A percentile compares a stretch with the other conserved stretches of the same genome.
These are phyloP conservation scores for Psammodynastes pulverulentus DNA, from an alignment of 2,113 vertebrate species.

Conservation along the genomic window DNA sequence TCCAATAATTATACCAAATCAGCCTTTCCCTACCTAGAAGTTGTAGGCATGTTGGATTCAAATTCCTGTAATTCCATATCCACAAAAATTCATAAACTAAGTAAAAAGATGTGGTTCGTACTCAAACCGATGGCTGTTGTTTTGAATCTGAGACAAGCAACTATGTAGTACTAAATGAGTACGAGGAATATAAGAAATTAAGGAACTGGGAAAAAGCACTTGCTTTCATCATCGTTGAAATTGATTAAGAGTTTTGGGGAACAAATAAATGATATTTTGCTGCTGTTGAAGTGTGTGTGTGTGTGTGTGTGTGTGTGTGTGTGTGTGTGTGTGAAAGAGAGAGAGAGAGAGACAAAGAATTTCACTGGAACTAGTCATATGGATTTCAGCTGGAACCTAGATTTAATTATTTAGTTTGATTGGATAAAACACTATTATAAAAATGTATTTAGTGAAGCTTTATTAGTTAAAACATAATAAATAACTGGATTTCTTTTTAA, in stretches of 20 bases:
- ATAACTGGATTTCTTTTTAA: neutral
- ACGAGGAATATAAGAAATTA: neutral
- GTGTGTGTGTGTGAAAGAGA: too few relatives aligned
- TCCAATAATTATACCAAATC: neutral
- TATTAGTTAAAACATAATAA: neutral
- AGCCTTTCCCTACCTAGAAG: neutral
- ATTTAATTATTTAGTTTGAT: neutral
- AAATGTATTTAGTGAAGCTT: neutral
- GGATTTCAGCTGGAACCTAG: neutral
- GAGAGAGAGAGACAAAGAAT: neutral
- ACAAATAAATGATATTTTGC: neutral
- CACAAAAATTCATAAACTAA: neutral
- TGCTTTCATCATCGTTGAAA: neutral
- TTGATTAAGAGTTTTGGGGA: neutral
- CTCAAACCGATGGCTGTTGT: neutral
- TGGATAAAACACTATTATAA: neutral
- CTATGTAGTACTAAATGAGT: neutral
- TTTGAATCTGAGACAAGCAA: neutral
- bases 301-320: too few relatives aligned
- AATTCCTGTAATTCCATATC: neutral
- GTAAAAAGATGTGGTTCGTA: neutral
- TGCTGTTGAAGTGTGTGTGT: neutral
- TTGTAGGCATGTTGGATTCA: neutral
- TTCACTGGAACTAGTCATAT: neutral
- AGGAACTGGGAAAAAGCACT: neutral